Evolutionary conservation across 2,888 invertebrate genomes (phyloP), one percentile per base, ranked within the genome.

Genomic region (Junonia oenone): DNA sequence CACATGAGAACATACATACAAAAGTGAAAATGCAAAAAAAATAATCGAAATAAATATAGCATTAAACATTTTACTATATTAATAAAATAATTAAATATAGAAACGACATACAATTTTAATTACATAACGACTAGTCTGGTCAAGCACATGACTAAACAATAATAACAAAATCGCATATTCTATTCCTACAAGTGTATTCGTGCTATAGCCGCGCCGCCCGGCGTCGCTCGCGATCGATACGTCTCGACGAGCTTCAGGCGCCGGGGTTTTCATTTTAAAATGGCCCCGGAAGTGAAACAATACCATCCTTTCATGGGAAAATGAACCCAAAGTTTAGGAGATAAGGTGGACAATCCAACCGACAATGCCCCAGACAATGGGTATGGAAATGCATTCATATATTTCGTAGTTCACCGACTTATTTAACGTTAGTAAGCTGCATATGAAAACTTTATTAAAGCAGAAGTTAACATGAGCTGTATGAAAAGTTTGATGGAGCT

Each of bases 161-260:
- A n/a, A n/a, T n/a, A n/a, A n/a, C 5, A 22, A 22, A 22, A 22
- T 26, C 13, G 26, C 43, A 43, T 26, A 22, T 26, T 43, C 13
- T 13, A 26, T 43, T 43, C 22, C 13, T 1, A 43, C 8, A 2
- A 6, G 26, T 22, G 17, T 40, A n/a, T 40, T 40, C 43, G 22
- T 6, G 43, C 26, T 29, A 38, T 54, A 57, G 54, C 9, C 40
- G 6, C 52, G 55, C 43, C 62, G 45, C 63, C 59, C 57, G 68
- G 66, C 68, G 67, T 61, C 68, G 66, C 58, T 35, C 54, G 60
- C 63, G 67, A 68, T 69, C 69, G 67, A 69, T 69, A 65, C 66
- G 69, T 59, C 69, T 64, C 63, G 69, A 67, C 67, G 48, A 45
- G 50, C 50, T 58, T 56, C 51, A 35, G 48, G 58, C 59, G 59